Evolutionary conservation across 2,888 invertebrate species (phyloP).

Genomic region (Leucania comma): DNA sequence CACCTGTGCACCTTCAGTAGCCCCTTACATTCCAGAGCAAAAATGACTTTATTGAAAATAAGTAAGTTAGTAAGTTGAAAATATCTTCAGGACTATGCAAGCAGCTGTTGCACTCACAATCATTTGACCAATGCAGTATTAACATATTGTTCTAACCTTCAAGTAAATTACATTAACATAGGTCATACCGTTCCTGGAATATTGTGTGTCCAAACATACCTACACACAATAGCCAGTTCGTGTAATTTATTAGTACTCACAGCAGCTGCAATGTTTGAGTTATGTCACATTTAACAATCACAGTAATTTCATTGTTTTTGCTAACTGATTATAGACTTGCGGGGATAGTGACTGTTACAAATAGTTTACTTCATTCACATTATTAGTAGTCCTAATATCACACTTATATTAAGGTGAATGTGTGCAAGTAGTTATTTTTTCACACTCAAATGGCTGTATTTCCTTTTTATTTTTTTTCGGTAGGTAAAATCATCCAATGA

Average conservation of each 20-base stretch:
- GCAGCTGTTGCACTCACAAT: neutral
- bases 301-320: neutral
- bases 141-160: neutral
- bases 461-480: no score
- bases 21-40: no score
- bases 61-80: no score
- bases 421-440: no score
- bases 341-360: neutral
- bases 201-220: neutral
- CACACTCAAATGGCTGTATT: no score
- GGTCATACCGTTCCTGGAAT: neutral
- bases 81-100: no score
- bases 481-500: no score
- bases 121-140: neutral
- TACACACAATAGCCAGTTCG: neutral
- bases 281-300: neutral
- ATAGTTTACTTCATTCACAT: neutral
- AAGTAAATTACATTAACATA: neutral
- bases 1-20: no score
- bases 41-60: no score
- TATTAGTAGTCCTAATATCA: neutral
- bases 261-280: neutral
- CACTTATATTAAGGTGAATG: no score
- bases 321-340: neutral
- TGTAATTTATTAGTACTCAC: neutral